Evolutionary conservation across 1,140 invertebrate genomes (phyloP).

Genomic region (Acyrthosiphon pisum): DNA sequence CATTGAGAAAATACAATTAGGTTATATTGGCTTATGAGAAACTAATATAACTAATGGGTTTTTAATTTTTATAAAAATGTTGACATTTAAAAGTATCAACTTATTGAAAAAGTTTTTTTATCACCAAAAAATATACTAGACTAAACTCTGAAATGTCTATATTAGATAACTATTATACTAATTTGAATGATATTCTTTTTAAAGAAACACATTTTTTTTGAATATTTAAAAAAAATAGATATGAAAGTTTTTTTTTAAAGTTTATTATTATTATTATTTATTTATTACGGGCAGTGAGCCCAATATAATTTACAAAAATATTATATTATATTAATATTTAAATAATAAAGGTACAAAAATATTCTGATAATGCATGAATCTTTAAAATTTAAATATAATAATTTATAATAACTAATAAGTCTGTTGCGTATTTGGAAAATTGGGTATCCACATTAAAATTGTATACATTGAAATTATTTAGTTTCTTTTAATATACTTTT

Average conservation of each 20-base stretch:
- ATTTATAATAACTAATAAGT: neutral
- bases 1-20: neutral
- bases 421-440: neutral
- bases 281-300: too few species aligned
- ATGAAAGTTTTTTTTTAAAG: too few species aligned
- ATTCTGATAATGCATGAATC: neutral
- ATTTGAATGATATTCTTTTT: too few species aligned
- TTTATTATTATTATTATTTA: too few species aligned
- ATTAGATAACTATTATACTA: neutral
- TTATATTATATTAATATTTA: too few species aligned
- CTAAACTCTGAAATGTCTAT: neutral
- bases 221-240: too few species aligned
- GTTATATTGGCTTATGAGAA: neutral
- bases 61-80: neutral
- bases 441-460: fast-evolving
- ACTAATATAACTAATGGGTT: neutral
- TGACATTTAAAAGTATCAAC: neutral
- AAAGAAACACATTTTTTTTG: too few species aligned
- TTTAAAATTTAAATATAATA: conserved; percentile 21
- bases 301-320: too few species aligned
- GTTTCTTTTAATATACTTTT: conserved; percentile 68
- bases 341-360: neutral
- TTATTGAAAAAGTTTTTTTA: neutral
- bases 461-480: neutral
- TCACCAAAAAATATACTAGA: neutral